phyloP scores from a whole-genome alignment of 2,113 vertebrate species.

The Etheostoma spectabile region DNA sequence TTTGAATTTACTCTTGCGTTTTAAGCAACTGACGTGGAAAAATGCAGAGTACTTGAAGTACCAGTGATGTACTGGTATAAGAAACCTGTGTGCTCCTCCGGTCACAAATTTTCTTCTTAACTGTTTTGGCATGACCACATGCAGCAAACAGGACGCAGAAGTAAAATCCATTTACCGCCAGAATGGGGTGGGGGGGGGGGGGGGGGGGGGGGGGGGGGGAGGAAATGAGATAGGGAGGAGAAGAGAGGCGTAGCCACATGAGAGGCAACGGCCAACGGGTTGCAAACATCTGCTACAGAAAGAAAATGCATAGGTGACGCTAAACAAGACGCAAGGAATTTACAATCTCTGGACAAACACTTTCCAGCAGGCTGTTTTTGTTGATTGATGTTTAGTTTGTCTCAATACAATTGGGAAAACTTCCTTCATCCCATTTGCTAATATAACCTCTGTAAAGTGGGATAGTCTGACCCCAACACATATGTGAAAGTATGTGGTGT shows the following conservation, averaged over 20 bases:
- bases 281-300: constrained; percentile 6
- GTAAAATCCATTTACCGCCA: constrained; percentile 58
- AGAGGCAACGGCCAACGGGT: not conserved
- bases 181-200: constrained; percentile 12
- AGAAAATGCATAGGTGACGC: not conserved
- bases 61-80: not conserved
- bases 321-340: not conserved
- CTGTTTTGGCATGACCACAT: constrained; percentile 21
- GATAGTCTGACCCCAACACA: not conserved
- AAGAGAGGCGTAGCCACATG: not conserved
- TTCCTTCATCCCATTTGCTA: not conserved
- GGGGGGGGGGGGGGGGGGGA: not conserved
- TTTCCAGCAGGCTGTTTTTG: not conserved
- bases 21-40: no score
- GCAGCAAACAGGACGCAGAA: constrained; percentile 43
- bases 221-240: constrained; percentile 35
- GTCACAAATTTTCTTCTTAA: constrained; percentile 30
- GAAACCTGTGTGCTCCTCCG: constrained; percentile 8
- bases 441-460: not conserved
- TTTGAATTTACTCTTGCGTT: not conserved
- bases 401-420: no score
- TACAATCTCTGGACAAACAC: not conserved
- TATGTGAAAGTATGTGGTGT: not conserved
- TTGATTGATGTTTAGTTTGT: not conserved
- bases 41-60: not conserved